Conservation (phyloP, 2,113 vertebrate genomes). For the Eulemur rufifrons region DNA sequence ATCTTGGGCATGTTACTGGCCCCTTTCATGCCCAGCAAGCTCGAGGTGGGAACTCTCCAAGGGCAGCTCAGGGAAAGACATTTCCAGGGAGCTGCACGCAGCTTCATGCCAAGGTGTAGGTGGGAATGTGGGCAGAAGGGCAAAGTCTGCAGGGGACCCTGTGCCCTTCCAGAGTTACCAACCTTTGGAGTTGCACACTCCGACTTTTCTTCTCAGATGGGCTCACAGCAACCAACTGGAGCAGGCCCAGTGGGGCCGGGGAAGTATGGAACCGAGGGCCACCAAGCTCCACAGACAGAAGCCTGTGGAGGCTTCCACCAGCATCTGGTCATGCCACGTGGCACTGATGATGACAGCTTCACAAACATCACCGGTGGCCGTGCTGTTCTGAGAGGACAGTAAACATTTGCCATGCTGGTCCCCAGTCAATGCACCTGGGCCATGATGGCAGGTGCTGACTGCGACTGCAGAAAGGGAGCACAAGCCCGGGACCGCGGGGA, state of each 20-base stretch:
- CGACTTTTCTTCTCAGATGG: not conserved
- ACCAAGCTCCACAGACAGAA: not conserved
- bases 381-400: not conserved
- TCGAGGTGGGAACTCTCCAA: not conserved
- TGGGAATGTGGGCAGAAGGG: not conserved
- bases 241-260: fast-evolving
- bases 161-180: not conserved
- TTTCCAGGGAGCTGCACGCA: not conserved
- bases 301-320: not conserved
- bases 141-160: not conserved
- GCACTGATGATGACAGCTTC: not conserved
- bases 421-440: too few species aligned
- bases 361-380: not conserved
- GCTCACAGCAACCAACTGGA: not conserved
- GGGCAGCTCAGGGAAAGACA: not conserved
- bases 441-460: not conserved
- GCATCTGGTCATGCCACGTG: not conserved
- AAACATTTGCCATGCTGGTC: too few species aligned
- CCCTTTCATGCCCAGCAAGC: not conserved
- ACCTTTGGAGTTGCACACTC: not conserved
- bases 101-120: not conserved
- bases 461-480: fast-evolving
- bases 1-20: not conserved
- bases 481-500: too few species aligned
- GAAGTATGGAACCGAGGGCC: too few species aligned